Conservation (phyloP, 2,113 vertebrate genomes). For the Morone chrysops region DNA sequence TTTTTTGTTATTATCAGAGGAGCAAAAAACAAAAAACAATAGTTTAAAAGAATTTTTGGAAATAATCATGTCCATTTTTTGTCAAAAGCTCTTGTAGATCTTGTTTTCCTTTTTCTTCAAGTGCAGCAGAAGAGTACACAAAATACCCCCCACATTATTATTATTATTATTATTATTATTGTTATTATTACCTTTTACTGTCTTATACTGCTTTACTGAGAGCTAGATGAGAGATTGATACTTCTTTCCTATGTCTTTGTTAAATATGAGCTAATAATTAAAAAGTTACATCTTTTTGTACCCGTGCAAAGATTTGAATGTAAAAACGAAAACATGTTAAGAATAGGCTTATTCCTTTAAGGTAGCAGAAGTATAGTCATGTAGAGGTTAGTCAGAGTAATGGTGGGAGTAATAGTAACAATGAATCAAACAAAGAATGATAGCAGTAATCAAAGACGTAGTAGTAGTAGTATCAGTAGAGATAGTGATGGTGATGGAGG, state of each 20-base stretch:
- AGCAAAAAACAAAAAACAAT: not conserved
- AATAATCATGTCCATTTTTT: not conserved
- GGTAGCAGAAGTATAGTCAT: not conserved
- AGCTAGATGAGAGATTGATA: not conserved
- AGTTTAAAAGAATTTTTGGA: not conserved
- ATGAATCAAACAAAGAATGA: slow-evolving; percentile 14
- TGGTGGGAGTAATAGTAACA: not conserved
- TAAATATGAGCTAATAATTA: not conserved
- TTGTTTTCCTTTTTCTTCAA: not conserved
- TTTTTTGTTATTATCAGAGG: not conserved
- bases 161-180: no score
- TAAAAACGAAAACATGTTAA: not conserved
- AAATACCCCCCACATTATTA: not conserved
- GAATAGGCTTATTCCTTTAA: not conserved
- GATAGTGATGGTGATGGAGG: slow-evolving; percentile 64
- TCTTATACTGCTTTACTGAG: not conserved
- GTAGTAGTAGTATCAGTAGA: slow-evolving; percentile 29
- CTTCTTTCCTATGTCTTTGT: not conserved
- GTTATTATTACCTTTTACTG: no score
- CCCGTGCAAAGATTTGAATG: not conserved
- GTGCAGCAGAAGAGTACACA: not conserved
- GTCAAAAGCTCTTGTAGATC: not conserved
- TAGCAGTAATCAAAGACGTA: slow-evolving; percentile 40
- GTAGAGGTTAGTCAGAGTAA: not conserved
- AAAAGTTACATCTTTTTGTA: not conserved